phyloP scores from a whole-genome alignment of 2,113 vertebrate genomes.

The Python bivittatus region DNA sequence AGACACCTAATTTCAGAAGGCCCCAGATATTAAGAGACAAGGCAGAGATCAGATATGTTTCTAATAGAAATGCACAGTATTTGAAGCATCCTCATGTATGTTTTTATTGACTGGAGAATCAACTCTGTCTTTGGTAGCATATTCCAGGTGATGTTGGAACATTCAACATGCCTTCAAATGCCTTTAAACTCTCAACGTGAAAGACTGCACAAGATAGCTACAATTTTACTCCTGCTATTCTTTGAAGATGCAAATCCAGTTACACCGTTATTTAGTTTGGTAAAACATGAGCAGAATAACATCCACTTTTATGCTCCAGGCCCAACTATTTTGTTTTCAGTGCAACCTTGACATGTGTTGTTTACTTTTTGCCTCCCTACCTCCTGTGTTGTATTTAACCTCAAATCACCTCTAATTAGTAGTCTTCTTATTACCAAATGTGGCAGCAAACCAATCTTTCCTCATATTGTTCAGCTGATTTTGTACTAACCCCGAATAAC shows the following conservation, averaged over 20 bases:
- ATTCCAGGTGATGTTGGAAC: neutral
- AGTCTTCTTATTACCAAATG: constrained; percentile 19
- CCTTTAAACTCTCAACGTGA: neutral
- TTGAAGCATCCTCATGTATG: neutral
- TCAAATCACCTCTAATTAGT: constrained; percentile 28
- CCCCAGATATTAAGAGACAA: neutral
- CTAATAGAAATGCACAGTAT: neutral
- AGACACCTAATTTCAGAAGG: neutral
- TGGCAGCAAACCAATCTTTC: constrained; percentile 5
- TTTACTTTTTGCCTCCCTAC: neutral
- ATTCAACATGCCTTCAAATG: constrained; percentile 10
- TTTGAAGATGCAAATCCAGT: constrained; percentile 7
- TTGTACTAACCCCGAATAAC: constrained; percentile 18
- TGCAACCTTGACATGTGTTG: constrained; percentile 7
- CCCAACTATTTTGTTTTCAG: constrained; percentile 21
- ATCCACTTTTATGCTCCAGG: neutral
- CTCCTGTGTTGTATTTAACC: constrained; percentile 24
- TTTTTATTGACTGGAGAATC: neutral
- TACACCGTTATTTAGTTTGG: constrained; percentile 14
- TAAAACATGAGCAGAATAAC: neutral
- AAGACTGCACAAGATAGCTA: constrained; percentile 6
- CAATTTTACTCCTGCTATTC: neutral
- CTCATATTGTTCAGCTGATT: constrained; percentile 39
- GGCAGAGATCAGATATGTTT: neutral
- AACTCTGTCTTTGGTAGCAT: neutral